Evolutionary conservation across 2,888 invertebrate genomes (phyloP), one percentile per base, ranked within the genome.

Genomic region (Andrena trimmerana): DNA sequence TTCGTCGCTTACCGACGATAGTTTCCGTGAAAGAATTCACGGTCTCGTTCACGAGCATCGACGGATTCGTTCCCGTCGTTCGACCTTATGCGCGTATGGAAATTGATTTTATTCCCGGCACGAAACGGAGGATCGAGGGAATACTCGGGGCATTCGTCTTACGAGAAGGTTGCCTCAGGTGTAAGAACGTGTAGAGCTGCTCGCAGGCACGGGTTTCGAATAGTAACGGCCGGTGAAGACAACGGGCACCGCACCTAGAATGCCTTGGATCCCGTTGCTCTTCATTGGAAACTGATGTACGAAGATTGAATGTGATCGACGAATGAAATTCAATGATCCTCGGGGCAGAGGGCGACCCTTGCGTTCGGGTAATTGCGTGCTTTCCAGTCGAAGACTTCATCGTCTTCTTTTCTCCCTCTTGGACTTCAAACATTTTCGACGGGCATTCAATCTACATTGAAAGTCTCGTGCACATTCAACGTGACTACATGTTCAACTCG

Each of bases 251-350:
- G 79, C 82, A 71, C 80, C 82, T 82, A 79, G 80, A 82, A 82
- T 82, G 80, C 82, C 71, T 57, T 42, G 67, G 62, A 82, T 82
- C 82, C 82, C 82, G 82, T 82, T 82, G 75, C 75, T 82, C 75
- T 67, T 82, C 79, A 80, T 82, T 74, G 80, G 59, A 71, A 80
- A 82, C 63, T 77, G 67, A 71, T 78, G 71, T 80, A 71, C 66
- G 59, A 54, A 81, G 72, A 73, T 78, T 78, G 78, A 79, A 82
- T 67, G 70, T 42, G 60, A 67, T 67, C 70, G 70, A 31, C 60
- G n/a, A 52, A 73, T 81, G 77, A 69, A 72, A 73, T 65, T 66
- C 81, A 78, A 72, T 60, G 69, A 57, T 59, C 16, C 29, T 1
- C 27, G 59, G n/a, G 16, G 60, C 36, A 42, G 16, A 42, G n/a